These are phyloP conservation scores for Peromyscus maniculatus DNA, from an alignment of 2,113 vertebrate species.

Conservation along the genomic window DNA sequence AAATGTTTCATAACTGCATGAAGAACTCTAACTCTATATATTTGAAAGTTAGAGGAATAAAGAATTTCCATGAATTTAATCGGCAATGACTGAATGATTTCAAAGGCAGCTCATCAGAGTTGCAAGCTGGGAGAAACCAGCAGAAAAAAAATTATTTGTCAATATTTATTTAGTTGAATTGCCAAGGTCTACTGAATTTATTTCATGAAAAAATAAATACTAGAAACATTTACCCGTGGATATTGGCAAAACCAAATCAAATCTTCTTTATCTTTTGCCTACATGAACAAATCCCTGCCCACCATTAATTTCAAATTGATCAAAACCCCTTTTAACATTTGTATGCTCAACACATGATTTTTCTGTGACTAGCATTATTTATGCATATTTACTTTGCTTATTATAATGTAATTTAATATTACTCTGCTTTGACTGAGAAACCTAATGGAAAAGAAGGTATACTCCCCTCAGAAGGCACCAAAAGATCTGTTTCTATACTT, in stretches of 20 bases:
- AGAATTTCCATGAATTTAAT: not conserved
- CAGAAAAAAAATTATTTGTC: not conserved
- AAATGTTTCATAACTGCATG: not conserved
- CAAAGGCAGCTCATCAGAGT: not conserved
- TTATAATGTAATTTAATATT: not conserved
- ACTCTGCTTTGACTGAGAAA: not conserved
- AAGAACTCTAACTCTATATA: not conserved
- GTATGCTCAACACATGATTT: not conserved
- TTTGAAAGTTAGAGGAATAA: not conserved
- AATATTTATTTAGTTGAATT: constrained; percentile 13
- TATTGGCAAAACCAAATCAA: constrained; percentile 8
- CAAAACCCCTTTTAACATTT: not conserved
- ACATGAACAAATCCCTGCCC: not conserved
- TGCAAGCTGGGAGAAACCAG: not conserved
- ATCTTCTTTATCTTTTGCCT: not conserved
- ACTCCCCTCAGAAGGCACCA: not conserved
- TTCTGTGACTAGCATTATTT: not conserved
- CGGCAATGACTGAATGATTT: not conserved
- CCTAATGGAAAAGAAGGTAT: not conserved
- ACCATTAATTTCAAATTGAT: not conserved
- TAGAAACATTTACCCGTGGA: constrained; percentile 40
- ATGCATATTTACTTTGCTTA: not conserved
- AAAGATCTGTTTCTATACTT: not conserved
- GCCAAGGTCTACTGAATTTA: constrained; percentile 26
- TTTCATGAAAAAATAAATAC: constrained; percentile 1